These are phyloP conservation scores for Xylocampa areola DNA, from an alignment of 2,888 invertebrate species.

Conservation along the genomic window DNA sequence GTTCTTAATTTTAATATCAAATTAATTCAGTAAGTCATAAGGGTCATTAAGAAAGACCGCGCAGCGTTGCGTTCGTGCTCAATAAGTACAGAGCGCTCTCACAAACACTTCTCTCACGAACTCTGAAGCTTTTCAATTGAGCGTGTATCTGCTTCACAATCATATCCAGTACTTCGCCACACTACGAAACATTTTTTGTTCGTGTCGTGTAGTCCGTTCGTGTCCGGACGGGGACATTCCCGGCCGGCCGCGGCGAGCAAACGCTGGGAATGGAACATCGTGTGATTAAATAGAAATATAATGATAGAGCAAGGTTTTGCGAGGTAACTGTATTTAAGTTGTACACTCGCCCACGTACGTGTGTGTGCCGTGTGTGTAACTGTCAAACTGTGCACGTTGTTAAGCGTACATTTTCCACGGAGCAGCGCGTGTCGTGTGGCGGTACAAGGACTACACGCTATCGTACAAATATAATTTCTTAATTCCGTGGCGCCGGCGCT, in stretches of 20 bases:
- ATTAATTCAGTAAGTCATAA: neutral
- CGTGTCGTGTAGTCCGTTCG: neutral
- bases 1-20: neutral
- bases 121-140: no score
- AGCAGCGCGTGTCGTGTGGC: neutral
- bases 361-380: neutral
- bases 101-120: no score
- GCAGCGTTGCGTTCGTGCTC: no score
- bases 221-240: no score
- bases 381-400: constrained; percentile 3
- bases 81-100: no score
- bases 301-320: constrained; percentile 4
- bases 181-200: neutral
- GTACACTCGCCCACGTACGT: neutral
- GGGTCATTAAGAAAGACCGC: no score
- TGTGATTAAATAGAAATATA: constrained; percentile 6
- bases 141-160: no score
- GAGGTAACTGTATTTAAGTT: constrained; percentile 14
- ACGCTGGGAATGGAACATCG: constrained; percentile 6
- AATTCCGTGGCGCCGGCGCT: constrained; percentile 19
- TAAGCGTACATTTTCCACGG: neutral
- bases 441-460: constrained; percentile 3
- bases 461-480: constrained; percentile 26
- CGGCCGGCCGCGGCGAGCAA: neutral
- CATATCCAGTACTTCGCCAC: neutral